These are phyloP conservation scores for Bacillus rossius DNA, from an alignment of 1,140 invertebrate species.

Conservation along the genomic window DNA sequence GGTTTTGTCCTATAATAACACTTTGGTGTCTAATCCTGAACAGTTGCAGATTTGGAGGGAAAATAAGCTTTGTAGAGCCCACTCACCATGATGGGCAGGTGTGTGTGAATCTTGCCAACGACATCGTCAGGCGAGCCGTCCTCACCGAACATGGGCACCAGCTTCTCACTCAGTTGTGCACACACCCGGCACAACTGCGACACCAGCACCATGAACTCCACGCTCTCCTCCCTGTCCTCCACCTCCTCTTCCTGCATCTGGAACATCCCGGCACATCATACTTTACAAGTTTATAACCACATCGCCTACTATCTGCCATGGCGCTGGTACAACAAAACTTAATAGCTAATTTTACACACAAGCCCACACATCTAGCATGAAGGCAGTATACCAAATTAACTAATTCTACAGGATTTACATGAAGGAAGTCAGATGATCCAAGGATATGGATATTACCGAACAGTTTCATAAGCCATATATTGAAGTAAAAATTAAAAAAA, in stretches of 20 bases:
- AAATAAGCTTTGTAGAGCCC: no score
- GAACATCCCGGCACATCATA: background rate
- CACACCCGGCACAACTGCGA: slow-evolving; percentile 11
- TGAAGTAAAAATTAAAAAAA: no score
- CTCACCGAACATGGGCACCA: slow-evolving; percentile 9
- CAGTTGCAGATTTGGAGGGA: no score
- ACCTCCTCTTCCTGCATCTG: background rate
- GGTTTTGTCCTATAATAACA: no score
- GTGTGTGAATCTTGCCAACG: slow-evolving; percentile 6
- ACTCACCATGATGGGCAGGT: slow-evolving; percentile 9
- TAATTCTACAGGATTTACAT: no score
- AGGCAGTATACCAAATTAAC: no score
- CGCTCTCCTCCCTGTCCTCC: background rate
- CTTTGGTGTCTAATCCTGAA: no score
- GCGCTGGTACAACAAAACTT: background rate
- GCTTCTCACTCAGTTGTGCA: slow-evolving; percentile 2
- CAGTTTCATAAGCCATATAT: no score
- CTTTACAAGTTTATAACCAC: background rate
- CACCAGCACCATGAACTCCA: background rate
- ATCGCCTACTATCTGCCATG: background rate
- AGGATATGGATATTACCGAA: no score
- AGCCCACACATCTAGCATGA: background rate
- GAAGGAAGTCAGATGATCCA: no score
- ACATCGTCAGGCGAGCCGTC: slow-evolving; percentile 3
- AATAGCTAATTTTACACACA: background rate